Percentiles rank a stretch among this genome's conserved stretches.
These are phyloP conservation scores for Pocillopora damicornis DNA, from an alignment of 64 coral and sea anemone genomes.

Conservation along the genomic window DNA sequence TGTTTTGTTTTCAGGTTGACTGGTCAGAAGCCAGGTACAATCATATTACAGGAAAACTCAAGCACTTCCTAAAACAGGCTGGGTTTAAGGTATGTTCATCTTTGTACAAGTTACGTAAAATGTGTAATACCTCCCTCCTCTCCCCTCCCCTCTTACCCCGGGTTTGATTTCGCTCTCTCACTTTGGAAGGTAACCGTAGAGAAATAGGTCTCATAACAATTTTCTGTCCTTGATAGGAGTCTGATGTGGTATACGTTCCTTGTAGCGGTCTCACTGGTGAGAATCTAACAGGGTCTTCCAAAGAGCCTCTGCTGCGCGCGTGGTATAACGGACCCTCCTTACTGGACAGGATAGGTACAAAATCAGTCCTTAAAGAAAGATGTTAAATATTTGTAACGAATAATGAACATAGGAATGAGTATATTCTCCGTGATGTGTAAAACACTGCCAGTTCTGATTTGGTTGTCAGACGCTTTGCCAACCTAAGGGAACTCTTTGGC, in stretches of 20 bases:
- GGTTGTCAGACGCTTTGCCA: too few species aligned
- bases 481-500: too few species aligned
- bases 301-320: constrained; percentile 38
- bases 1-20: constrained; percentile 40
- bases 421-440: too few species aligned
- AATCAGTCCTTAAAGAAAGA: background rate
- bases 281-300: constrained; percentile 53
- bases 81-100: constrained; percentile 87
- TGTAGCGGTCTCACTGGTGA: constrained; percentile 94
- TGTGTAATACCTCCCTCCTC: background rate
- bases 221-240: constrained; percentile 49
- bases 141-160: too few species aligned
- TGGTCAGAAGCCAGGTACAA: constrained; percentile 91
- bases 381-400: too few species aligned
- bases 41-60: constrained; percentile 82
- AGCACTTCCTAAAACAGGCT: constrained; percentile 86
- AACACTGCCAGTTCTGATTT: too few species aligned
- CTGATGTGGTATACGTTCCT: constrained; percentile 90
- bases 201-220: too few species aligned
- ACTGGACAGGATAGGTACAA: constrained; percentile 88
- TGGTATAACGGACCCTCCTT: constrained; percentile 92
- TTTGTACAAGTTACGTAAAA: background rate
- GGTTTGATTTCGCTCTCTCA: too few species aligned
- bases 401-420: too few species aligned
- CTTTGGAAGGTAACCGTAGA: too few species aligned